Conservation (phyloP, 2,113 vertebrate species). For the Oostethus manadensis region DNA sequence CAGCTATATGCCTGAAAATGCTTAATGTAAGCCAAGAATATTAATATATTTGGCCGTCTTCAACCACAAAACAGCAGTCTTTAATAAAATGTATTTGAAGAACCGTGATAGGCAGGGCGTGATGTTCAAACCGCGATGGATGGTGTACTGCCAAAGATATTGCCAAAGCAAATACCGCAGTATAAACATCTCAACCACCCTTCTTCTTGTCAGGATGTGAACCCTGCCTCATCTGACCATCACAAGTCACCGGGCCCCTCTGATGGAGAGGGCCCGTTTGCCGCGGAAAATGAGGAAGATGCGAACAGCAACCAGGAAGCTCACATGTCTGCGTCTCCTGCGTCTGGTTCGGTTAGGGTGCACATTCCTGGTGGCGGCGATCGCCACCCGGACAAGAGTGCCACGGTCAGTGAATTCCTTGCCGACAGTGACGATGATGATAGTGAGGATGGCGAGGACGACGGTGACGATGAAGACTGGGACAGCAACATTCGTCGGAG, state of each 20-base stretch:
- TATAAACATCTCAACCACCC: not conserved
- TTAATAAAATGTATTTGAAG: no score
- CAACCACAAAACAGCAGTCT: no score
- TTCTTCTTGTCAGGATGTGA: slow-evolving; percentile 57
- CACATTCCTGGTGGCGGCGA: slow-evolving; percentile 34
- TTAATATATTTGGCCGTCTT: no score
- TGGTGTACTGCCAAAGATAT: not conserved
- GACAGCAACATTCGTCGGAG: slow-evolving; percentile 51
- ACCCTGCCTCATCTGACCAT: slow-evolving; percentile 52
- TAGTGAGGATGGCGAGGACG: slow-evolving; percentile 65
- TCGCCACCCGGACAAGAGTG: slow-evolving; percentile 45
- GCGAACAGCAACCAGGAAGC: slow-evolving; percentile 54
- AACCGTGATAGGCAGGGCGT: no score
- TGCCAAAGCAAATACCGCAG: not conserved
- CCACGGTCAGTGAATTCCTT: slow-evolving; percentile 48
- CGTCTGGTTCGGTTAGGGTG: slow-evolving; percentile 55
- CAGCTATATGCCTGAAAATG: no score
- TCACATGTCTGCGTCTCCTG: slow-evolving; percentile 51
- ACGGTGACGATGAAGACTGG: slow-evolving; percentile 69
- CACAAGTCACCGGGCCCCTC: slow-evolving; percentile 57
- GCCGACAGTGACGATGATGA: slow-evolving; percentile 72
- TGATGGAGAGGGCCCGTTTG: slow-evolving; percentile 48
- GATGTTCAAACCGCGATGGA: no score
- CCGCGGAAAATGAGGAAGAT: slow-evolving; percentile 41
- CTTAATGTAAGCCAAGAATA: no score